phyloP scores from a whole-genome alignment of 2,797 vertebrate species.

The Benthosema pterotum region DNA sequence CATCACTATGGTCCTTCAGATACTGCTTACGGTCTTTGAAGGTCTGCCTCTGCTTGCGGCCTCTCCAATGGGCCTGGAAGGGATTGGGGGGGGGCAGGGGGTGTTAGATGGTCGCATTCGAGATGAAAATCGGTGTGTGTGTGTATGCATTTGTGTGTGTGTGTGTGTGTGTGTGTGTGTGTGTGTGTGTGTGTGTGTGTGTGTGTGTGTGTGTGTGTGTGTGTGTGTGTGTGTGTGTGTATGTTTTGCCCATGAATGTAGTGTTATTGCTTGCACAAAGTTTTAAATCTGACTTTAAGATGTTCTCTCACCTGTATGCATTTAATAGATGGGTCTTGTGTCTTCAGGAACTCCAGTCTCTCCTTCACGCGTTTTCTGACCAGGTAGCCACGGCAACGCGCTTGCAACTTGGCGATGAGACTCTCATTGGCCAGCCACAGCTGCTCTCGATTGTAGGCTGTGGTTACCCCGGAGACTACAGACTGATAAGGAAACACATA shows the following conservation, averaged over 20 bases:
- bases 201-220: no score
- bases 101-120: no score
- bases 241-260: no score
- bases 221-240: no score
- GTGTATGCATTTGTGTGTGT: no score
- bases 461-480: slow-evolving; percentile 93
- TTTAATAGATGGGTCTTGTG: slow-evolving; percentile 89
- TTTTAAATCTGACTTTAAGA: not conserved
- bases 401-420: slow-evolving; percentile 91
- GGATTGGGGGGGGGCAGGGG: no score
- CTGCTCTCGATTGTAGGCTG: slow-evolving; percentile 95
- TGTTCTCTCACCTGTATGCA: slow-evolving; percentile 88
- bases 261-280: not conserved
- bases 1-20: slow-evolving; percentile 84
- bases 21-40: slow-evolving; percentile 87
- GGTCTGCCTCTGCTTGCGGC: slow-evolving; percentile 89
- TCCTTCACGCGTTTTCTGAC: slow-evolving; percentile 85
- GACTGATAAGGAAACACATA: slow-evolving; percentile 73
- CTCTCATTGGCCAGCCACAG: slow-evolving; percentile 96
- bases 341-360: slow-evolving; percentile 87
- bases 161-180: no score
- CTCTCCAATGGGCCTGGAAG: slow-evolving; percentile 91
- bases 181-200: no score
- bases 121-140: no score
- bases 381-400: slow-evolving; percentile 91